Base-by-base conservation (phyloP, 2,888 invertebrate species). In the Lithosia quadra region DNA sequence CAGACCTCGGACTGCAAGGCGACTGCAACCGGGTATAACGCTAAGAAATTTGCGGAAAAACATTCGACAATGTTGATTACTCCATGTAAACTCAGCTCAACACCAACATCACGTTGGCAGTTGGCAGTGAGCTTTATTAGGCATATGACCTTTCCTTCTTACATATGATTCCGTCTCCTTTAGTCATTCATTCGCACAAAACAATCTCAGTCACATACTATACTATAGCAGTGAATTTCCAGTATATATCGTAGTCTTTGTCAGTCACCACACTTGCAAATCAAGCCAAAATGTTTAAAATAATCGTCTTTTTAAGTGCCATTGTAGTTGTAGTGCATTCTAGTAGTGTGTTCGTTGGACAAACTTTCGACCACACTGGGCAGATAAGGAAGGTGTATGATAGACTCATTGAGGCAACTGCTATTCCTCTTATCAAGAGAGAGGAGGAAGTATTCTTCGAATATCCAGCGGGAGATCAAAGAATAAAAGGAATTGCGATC, bases 401-500 rank as follows among this genome's bases (percentile, higher is more conserved):
- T 0, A 84, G 83, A 67, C 72, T 70, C 0, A 72, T 87, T 0
- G 88, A 90, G 57, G 18, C 84, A 0, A 59, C 71, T 0, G 83
- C 76, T 0, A 82, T 90, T 49, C 89, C 88, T 0, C 58, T 90
- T 0, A 36, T 90, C 2, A 88, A 84, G 59, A 67, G 90, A 2
- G 88, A 87, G 36, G 69, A 88, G 28, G 86, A 88, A 58, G 74
- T 90, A 0, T 79, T 75, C 21, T 90, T 82, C 61, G 89, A 90
- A 55, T 90, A 88, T 64, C 88, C 91, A 24, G 66, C 79, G 9
- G 86, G 83, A 33, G 88, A 89, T 33, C 87, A 87, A 80, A 89
- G 82, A 71, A 90, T 90, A 4, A 90, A 90, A 70, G 90, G 91
- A 0, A 71, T 81, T 22, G 76, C 82, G 9, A 77, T 80, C 43